Conservation (phyloP, 1,140 invertebrate species). For the Muscidifurax raptorellus region DNA sequence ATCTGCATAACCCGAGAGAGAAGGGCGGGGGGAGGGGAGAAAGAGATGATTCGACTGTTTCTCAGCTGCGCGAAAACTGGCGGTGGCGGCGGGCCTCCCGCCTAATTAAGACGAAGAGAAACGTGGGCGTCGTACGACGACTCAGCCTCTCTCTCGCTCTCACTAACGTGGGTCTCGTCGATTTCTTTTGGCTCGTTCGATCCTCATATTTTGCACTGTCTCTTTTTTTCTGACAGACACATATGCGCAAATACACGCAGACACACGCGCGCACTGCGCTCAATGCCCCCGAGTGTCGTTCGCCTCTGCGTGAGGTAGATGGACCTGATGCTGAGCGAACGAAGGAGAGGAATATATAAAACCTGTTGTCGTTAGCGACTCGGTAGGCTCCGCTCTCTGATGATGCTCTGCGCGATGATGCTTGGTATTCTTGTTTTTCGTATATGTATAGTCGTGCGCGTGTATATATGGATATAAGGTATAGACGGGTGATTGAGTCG, state of each 20-base stretch:
- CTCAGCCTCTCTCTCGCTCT: not conserved
- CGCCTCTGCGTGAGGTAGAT: slow-evolving; percentile 36
- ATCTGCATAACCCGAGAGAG: not conserved
- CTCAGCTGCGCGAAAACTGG: slow-evolving; percentile 31
- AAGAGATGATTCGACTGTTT: slow-evolving; percentile 40
- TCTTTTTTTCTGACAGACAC: slow-evolving; percentile 9
- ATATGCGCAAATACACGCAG: not conserved
- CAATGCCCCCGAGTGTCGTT: slow-evolving; percentile 23
- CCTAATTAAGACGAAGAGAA: slow-evolving; percentile 34
- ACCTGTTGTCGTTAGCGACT: not conserved
- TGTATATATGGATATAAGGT: not conserved
- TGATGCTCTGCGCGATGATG: not conserved
- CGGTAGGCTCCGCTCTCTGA: not conserved
- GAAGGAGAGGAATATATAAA: not conserved
- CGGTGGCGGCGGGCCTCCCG: slow-evolving; percentile 21
- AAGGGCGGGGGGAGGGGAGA: not conserved
- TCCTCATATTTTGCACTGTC: not conserved
- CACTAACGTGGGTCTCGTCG: slow-evolving; percentile 27
- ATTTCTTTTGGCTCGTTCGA: slow-evolving; percentile 36
- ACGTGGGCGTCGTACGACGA: slow-evolving; percentile 15
- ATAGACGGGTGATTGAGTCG: not conserved
- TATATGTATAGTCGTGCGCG: too few relatives aligned
- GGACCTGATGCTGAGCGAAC: slow-evolving; percentile 11
- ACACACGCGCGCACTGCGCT: not conserved
- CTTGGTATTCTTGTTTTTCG: not conserved